Evolutionary conservation across 2,113 vertebrate genomes (phyloP), one percentile per base, ranked within the genome.

Genomic region (Phainopepla nitens): DNA sequence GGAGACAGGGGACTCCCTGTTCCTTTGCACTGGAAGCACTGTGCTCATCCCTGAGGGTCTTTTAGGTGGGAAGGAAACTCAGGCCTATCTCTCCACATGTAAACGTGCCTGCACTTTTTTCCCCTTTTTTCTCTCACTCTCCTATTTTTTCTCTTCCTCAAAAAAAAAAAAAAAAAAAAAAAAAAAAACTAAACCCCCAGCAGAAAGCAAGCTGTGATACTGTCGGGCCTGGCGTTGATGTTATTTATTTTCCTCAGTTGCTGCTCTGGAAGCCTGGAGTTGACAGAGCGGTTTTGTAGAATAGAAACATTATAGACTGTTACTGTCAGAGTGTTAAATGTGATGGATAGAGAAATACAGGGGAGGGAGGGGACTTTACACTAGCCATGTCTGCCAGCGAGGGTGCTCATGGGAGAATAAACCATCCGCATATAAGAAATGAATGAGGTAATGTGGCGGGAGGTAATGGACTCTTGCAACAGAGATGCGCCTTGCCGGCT

Each of bases 261-360:
- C 98, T 98, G 98, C 99, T 98, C 99, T 98, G 98, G 98, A 99
- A 98, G 99, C 99, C 98, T 73, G 86, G 98, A 99, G 98, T 99
- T 99, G 99, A 99, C 99, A 99, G 99, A 99, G 99, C 99, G 99
- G 99, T 99, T 99, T 99, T 99, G 99, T 99, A 99, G 99, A 99
- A 99, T 99, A 99, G 99, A 99, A 99, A 99, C 99, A 99, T 99
- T 99, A 99, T 99, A 99, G 99, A 99, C 99, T 99, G 99, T 99
- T 99, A 99, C 98, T 99, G 99, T 99, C 99, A 99, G 98, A 98
- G 99, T 99, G 99, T 99, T 99, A 99, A 99, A 99, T 99, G 99
- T 99, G 99, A 99, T 99, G 98, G 98, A 99, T 99, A 99, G 99
- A 99, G 98, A 99, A 98, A 98, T 97, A 92, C 97, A 97, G 97